Evolutionary conservation across 1,140 invertebrate genomes (phyloP).

Genomic region (Tetramorium simillimum): DNA sequence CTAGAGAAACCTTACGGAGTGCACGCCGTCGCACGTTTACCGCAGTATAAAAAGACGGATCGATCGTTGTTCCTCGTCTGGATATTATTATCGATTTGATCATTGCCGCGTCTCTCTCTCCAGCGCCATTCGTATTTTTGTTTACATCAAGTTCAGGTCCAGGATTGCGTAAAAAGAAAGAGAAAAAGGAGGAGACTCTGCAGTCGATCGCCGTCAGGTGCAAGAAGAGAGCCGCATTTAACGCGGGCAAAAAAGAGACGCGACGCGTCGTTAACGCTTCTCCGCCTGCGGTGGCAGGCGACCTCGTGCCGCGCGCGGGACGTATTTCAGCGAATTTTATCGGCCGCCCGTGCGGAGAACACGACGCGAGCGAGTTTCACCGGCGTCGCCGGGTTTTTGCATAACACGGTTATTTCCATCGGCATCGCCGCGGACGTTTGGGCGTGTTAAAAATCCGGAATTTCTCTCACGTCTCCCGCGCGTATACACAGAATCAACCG

Average conservation of each 20-base stretch:
- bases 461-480: not conserved
- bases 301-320: not conserved
- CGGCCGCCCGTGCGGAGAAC: too few species aligned
- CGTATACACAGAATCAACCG: not conserved
- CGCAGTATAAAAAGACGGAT: not conserved
- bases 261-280: not conserved
- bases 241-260: not conserved
- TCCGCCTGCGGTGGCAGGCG: not conserved
- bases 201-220: not conserved
- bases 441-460: not conserved
- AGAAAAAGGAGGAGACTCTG: not conserved
- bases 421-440: not conserved
- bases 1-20: not conserved
- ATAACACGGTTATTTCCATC: constrained; percentile 13
- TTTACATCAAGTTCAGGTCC: not conserved
- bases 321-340: not conserved
- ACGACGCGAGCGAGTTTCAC: not conserved
- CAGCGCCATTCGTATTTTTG: constrained; percentile 6
- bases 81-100: not conserved
- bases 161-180: not conserved
- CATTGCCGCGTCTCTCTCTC: not conserved
- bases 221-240: not conserved
- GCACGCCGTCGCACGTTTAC: not conserved
- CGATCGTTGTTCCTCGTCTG: not conserved
- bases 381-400: constrained; percentile 11